Base-by-base conservation (phyloP, 2,797 vertebrate genomes). In the Anas bahamensis region DNA sequence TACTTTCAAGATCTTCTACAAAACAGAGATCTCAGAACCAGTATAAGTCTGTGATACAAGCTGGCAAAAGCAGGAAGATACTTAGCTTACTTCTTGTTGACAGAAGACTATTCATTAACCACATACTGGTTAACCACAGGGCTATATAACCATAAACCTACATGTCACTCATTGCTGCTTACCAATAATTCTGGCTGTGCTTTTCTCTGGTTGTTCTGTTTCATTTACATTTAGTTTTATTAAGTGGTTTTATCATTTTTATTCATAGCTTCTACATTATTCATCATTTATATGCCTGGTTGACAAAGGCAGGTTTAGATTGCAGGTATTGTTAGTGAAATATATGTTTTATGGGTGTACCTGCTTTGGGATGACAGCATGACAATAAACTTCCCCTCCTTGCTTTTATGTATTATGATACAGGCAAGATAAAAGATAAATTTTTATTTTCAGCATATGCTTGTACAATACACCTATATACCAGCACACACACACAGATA, bases 101-200 rank as follows among this genome's bases (percentile, higher is more conserved):
- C 77, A 89, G 92, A 93, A 78, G 73, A 53, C 64, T 89, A 73
- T 71, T 84, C 74, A 59, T 85, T 83, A 95, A 73, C 72, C 93
- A 94, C 94, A 89, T 81, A 66, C 85, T 96, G 86, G 89, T 94
- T 96, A 95, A 95, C 91, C 95, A 92, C 94, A 96, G 83, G 79
- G 86, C 90, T 39, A 79, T n/a, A 33, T 74, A 91, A 78, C 76
- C 86, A 89, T 23, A 83, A 88, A 90, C 69, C 65, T 86, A 53
- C 1, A 4, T 77, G 88, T 56, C 77, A 65, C 48, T 94, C 79
- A 52, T 63, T 93, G 75, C 73, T 85, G 52, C 91, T 89, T 56
- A 74, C 75, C 83, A 70, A 12, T 55, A 84, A 74, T 80, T 63
- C 85, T 56, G 11, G 15, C 74, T 57, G 31, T 29, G 9, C n/a